These are phyloP conservation scores for Esox niger DNA, from an alignment of 2,113 vertebrate genomes.

Conservation along the genomic window DNA sequence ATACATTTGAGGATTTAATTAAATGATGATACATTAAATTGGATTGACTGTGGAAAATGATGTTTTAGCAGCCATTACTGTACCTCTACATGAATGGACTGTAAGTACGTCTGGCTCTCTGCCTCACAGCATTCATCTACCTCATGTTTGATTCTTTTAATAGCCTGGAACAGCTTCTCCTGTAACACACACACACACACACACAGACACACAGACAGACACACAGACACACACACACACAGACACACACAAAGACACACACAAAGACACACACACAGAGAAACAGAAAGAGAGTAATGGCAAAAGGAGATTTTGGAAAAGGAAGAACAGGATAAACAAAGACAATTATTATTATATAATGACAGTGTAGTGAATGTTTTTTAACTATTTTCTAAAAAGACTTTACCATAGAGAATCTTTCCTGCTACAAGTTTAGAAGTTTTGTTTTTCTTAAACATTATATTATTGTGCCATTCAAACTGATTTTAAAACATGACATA, in stretches of 20 bases:
- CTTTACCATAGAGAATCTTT: background rate
- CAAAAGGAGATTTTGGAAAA: background rate
- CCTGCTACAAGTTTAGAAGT: background rate
- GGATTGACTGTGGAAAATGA: background rate
- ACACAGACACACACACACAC: background rate
- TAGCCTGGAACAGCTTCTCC: slow-evolving; percentile 71
- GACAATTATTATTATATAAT: background rate
- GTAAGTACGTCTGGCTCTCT: slow-evolving; percentile 58
- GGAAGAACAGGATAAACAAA: background rate
- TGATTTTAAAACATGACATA: background rate
- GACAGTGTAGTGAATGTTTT: background rate
- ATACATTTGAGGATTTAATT: background rate
- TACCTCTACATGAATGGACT: slow-evolving; percentile 68
- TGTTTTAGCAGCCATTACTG: background rate
- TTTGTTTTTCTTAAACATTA: no score
- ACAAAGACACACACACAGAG: background rate
- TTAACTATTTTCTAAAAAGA: background rate
- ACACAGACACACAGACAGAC: slow-evolving; percentile 4
- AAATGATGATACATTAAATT: background rate
- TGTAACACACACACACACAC: slow-evolving; percentile 33
- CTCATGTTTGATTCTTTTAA: slow-evolving; percentile 76
- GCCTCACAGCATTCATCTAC: slow-evolving; percentile 69
- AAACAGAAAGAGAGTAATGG: background rate
- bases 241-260: background rate
- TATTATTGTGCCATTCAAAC: background rate